Evolutionary conservation across 2,797 vertebrate genomes (phyloP), one percentile per base, ranked within the genome.

Genomic region (Tamandua tetradactyla): DNA sequence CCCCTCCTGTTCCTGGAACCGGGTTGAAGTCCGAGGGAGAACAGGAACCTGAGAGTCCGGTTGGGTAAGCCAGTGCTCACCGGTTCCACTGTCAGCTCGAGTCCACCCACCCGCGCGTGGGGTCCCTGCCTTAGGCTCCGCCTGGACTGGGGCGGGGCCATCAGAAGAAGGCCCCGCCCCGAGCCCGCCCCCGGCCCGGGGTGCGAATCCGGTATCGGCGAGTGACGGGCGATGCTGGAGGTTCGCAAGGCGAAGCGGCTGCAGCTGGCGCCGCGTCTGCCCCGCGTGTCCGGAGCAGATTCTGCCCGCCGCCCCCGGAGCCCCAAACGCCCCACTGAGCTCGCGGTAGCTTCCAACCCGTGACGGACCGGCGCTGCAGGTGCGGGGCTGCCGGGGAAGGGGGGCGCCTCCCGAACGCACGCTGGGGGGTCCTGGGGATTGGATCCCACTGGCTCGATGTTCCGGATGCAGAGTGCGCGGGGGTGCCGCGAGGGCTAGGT

Each of bases 221-320:
- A 95, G 93, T 93, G 96, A 88, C 96, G 93, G 97, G 97, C 96
- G 97, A 98, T 96, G 97, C 97, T 97, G 95, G 95, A 97, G 97
- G 97, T 95, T 96, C 91, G 91, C 68, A 91, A 96, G 95, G 93
- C 88, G 49, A 86, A 97, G 97, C 97, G 96, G 95, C 96, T 96
- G 95, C 97, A 95, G 93, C 95, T 97, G 95, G 95, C 94, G 96
- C 96, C 94, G 96, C 96, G 69, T 96, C 96, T 96, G 95, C 94
- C 95, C 95, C 96, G 87, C 87, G 85, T 96, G 94, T 94, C 93
- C 89, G 35, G 94, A 97, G 95, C 90, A 75, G 93, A 96, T 96
- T 83, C 93, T 91, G 92, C 85, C 80, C 90, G 83, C 91, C 83
- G 47, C 89, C 95, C 95, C 94, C 76, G 89, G 95, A 96, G 66